These are phyloP conservation scores for Aepyceros melampus DNA, from an alignment of 2,113 vertebrate genomes.

Conservation along the genomic window DNA sequence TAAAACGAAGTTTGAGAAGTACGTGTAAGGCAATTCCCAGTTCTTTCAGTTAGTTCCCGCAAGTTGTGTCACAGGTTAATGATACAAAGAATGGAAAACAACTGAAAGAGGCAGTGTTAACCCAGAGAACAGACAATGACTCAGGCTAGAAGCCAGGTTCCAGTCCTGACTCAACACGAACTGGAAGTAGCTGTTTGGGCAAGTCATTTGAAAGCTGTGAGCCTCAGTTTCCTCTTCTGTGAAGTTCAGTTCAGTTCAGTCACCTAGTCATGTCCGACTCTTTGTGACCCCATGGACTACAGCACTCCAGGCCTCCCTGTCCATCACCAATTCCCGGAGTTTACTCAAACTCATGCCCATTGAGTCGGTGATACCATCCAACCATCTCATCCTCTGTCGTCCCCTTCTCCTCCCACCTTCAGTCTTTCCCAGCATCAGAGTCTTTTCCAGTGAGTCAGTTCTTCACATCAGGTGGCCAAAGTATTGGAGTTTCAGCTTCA, in stretches of 20 bases:
- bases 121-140: background rate
- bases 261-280: rapidly evolving
- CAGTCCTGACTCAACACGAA: background rate
- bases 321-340: background rate
- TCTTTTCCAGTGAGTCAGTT: background rate
- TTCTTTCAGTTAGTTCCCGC: background rate
- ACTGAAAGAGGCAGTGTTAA: background rate
- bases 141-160: background rate
- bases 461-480: rapidly evolving
- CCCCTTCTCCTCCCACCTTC: background rate
- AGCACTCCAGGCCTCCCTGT: background rate
- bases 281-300: background rate
- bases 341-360: background rate
- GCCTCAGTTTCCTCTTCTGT: background rate
- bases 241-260: background rate
- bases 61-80: background rate
- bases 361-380: background rate
- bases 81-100: background rate
- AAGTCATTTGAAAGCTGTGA: background rate
- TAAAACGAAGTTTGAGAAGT: background rate
- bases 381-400: background rate
- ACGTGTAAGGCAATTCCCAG: background rate
- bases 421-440: background rate
- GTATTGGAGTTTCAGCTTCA: background rate
- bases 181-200: background rate